Evolutionary conservation across 2,113 vertebrate genomes (phyloP), one percentile per base, ranked within the genome.

Genomic region (Loxodonta africana): DNA sequence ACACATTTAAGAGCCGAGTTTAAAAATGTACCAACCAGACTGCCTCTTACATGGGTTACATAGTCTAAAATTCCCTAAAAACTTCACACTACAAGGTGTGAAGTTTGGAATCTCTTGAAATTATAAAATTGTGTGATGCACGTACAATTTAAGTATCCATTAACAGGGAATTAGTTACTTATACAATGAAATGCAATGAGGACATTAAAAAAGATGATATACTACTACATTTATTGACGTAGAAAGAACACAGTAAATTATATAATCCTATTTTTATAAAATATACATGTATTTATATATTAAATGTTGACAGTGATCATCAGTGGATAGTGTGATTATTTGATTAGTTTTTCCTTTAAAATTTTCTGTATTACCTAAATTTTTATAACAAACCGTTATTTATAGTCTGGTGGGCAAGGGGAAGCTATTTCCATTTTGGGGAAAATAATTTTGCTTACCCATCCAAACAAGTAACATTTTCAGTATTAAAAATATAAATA

Each of bases 361-460:
- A 93, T 69, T 88, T 69, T 80, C 41, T 85, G 37, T 92, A 37
- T 37, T 94, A 44, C 51, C 33, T 57, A 65, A 41, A 81, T 33
- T 88, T 83, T 83, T 69, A 86, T 44, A 85, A 30, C 71, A 17
- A 95, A 26, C 18, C 20, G 80, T 57, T 73, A 26, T 20, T 65
- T 37, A 53, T 1, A 81, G 20, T 57, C 23, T 46, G 41, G 60
- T 23, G 20, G 62, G 17, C 3, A 1, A 65, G 11, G 20, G 11
- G 18, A 8, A 33, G 30, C 18, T 80, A 78, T 84, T 90, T 86
- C 67, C 37, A 94, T 41, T 85, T 85, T 37, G 30, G 23, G 71
- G 90, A 37, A 89, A 87, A 83, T 85, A 84, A 96, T 90, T 95
- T 65, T 94, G 81, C 48, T 65, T 53, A 94, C 20, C 23, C 51